Evolutionary conservation across 1,140 invertebrate species (phyloP).

Genomic region (Tetraneura akinire): DNA sequence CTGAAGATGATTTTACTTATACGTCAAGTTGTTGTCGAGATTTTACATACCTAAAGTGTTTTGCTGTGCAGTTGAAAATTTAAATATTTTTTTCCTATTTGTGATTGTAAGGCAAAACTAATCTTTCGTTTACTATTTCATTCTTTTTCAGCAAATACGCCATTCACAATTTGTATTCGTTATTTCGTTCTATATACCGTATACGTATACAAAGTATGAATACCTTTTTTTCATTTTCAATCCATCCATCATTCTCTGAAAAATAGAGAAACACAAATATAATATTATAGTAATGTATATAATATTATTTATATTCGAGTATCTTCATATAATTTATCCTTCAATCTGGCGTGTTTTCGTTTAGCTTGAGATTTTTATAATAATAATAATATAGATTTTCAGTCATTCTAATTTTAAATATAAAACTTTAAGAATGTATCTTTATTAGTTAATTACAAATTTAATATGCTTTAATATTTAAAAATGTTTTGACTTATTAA

Average conservation of each 20-base stretch:
- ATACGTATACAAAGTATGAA: no score
- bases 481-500: no score
- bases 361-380: no score
- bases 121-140: not conserved
- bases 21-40: not conserved
- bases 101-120: not conserved
- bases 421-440: no score
- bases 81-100: not conserved
- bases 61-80: not conserved
- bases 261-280: not conserved
- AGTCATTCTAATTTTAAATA: no score
- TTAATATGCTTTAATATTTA: no score
- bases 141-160: not conserved
- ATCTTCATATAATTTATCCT: not conserved
- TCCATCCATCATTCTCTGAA: conserved; percentile 1
- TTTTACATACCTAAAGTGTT: not conserved
- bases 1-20: no score
- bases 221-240: not conserved
- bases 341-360: not conserved
- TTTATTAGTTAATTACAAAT: no score
- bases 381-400: no score
- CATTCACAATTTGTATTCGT: not conserved
- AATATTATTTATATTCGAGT: no score
- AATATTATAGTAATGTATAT: not conserved
- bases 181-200: not conserved